Evolutionary conservation across 2,888 invertebrate species (phyloP).

Genomic region (Nephrotoma appendiculata): DNA sequence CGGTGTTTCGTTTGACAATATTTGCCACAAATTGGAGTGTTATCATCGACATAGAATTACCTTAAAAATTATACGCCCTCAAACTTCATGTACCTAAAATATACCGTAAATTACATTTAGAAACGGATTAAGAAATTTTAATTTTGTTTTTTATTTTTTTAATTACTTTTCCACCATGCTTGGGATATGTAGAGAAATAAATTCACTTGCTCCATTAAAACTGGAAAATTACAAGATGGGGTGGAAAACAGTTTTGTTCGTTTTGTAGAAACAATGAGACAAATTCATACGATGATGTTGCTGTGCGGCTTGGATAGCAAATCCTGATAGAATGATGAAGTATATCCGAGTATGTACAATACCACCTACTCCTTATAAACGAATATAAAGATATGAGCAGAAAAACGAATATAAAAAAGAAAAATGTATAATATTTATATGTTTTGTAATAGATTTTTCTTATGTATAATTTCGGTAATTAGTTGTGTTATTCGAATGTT

Average conservation of each 20-base stretch:
- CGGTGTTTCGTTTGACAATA: too few relatives aligned
- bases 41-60: too few relatives aligned
- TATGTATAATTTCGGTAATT: neutral
- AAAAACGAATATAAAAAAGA: neutral
- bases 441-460: neutral
- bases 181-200: neutral
- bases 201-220: neutral
- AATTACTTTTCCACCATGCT: neutral
- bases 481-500: neutral
- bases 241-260: neutral
- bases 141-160: neutral
- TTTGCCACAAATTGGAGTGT: too few relatives aligned
- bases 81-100: neutral
- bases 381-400: neutral
- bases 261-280: neutral
- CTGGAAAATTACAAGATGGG: neutral
- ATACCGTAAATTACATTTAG: neutral
- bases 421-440: neutral
- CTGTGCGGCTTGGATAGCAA: too few relatives aligned
- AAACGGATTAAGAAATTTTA: neutral
- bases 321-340: too few relatives aligned
- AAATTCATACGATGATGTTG: too few relatives aligned
- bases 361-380: too few relatives aligned
- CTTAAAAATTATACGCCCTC: too few relatives aligned
- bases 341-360: too few relatives aligned